Conservation (phyloP, 2,797 vertebrate species). For the Bryconaethiops microstoma region DNA sequence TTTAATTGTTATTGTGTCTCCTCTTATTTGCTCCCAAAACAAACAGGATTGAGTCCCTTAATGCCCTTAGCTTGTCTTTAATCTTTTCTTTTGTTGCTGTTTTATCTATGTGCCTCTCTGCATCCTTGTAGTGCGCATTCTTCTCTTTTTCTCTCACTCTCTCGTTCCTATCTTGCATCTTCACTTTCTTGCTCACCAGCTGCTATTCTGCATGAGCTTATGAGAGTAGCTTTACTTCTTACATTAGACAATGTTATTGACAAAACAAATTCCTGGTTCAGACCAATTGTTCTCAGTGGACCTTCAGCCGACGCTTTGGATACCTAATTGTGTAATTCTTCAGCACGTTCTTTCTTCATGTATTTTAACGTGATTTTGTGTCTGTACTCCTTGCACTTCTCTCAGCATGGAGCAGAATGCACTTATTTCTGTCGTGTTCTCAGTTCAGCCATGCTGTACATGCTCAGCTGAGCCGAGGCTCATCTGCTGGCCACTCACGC, state of each 20-base stretch:
- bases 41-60: background rate
- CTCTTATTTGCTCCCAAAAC: background rate
- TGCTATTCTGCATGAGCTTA: constrained; percentile 38
- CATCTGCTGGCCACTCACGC: constrained; percentile 15
- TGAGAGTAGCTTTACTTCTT: constrained; percentile 6
- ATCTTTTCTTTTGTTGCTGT: background rate
- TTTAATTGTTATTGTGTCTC: background rate
- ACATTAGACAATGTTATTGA: background rate
- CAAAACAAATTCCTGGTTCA: background rate
- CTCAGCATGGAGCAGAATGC: background rate
- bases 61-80: background rate
- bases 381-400: background rate
- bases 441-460: background rate
- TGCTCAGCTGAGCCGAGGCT: background rate
- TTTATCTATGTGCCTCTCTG: background rate
- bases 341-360: background rate
- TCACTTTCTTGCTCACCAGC: constrained; percentile 14
- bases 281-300: background rate
- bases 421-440: constrained; percentile 7
- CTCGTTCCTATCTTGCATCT: constrained; percentile 10
- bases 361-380: background rate
- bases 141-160: background rate
- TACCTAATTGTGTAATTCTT: background rate
- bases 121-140: background rate
- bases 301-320: background rate